phyloP scores from a whole-genome alignment of 2,888 invertebrate species.

The Mythimna albipuncta region DNA sequence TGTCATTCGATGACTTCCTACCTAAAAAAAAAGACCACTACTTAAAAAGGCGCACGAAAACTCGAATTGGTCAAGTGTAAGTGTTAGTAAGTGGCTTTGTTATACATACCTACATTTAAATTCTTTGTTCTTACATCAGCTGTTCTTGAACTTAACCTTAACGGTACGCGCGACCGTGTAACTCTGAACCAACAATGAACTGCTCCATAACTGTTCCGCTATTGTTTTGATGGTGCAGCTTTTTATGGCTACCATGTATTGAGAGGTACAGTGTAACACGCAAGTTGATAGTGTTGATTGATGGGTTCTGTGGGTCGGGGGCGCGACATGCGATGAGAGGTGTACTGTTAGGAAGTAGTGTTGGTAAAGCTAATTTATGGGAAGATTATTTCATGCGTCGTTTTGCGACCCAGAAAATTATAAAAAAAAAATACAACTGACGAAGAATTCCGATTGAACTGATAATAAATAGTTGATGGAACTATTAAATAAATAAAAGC shows the following conservation, averaged over 20 bases:
- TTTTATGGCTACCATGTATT: conserved; percentile 22
- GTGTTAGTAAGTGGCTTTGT: background rate
- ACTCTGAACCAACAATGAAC: conserved; percentile 30
- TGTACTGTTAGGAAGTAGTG: conserved; percentile 8
- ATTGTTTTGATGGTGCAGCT: conserved; percentile 48
- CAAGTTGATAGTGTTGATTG: conserved; percentile 2
- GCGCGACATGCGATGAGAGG: background rate
- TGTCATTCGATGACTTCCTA: too few species aligned
- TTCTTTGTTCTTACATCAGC: conserved; percentile 6
- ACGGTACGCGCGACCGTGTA: conserved; percentile 41
- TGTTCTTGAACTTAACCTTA: conserved; percentile 23
- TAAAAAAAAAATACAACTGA: too few species aligned
- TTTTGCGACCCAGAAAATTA: background rate
- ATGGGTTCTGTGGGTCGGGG: background rate
- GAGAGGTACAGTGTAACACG: conserved; percentile 21
- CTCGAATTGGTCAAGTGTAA: background rate
- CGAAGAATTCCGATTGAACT: too few species aligned
- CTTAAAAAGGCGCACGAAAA: too few species aligned
- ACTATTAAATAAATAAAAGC: too few species aligned
- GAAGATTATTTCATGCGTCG: background rate
- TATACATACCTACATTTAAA: background rate
- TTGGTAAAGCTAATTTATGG: background rate
- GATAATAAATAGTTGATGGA: too few species aligned
- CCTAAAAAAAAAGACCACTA: too few species aligned
- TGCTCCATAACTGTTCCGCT: conserved; percentile 51